Conservation (phyloP, 2,113 vertebrate species). For the Datnioides undecimradiatus region DNA sequence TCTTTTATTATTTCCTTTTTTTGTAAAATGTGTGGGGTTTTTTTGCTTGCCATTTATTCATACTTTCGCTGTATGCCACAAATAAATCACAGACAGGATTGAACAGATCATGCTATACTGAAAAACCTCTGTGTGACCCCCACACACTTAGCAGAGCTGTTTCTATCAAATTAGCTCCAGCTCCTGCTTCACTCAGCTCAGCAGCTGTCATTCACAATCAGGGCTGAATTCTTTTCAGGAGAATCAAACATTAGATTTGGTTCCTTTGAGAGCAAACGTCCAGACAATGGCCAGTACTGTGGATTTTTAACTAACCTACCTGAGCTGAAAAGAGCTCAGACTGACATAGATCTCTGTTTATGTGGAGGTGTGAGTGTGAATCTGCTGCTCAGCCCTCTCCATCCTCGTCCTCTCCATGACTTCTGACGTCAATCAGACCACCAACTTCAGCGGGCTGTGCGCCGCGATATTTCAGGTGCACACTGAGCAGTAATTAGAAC, state of each 20-base stretch:
- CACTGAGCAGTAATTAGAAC: slow-evolving; percentile 66
- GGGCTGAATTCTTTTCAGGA: neutral
- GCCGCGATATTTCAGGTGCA: slow-evolving; percentile 34
- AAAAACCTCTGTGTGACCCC: neutral
- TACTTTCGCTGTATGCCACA: neutral
- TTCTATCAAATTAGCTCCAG: neutral
- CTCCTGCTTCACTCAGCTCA: neutral
- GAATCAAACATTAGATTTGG: neutral
- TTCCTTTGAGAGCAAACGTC: neutral
- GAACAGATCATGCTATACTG: neutral
- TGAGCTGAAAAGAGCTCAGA: slow-evolving; percentile 10
- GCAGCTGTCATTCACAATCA: neutral
- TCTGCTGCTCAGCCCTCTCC: slow-evolving; percentile 11
- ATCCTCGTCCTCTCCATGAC: slow-evolving; percentile 16
- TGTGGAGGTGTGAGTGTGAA: neutral
- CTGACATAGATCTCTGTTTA: slow-evolving; percentile 9
- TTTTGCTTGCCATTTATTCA: neutral
- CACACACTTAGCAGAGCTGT: neutral
- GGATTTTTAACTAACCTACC: slow-evolving; percentile 1
- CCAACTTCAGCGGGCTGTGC: neutral
- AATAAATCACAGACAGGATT: neutral
- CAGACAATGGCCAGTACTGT: neutral
- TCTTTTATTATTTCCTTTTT: neutral
- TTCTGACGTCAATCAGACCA: slow-evolving; percentile 25
- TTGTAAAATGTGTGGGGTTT: neutral